These are phyloP conservation scores for Myotis myotis DNA, from an alignment of 2,797 vertebrate genomes.

Conservation along the genomic window DNA sequence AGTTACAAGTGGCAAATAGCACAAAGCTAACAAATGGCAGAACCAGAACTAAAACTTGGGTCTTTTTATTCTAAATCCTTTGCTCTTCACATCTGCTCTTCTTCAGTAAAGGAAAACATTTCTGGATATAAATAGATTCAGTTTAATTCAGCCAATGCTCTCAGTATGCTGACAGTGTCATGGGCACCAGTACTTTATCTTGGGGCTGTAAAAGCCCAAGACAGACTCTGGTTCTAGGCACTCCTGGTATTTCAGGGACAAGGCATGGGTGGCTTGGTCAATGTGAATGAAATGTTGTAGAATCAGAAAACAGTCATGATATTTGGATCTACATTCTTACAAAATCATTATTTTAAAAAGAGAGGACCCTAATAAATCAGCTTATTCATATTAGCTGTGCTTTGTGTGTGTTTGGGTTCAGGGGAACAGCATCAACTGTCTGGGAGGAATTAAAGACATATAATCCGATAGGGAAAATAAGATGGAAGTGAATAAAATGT, in stretches of 20 bases:
- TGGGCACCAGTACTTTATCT: not conserved
- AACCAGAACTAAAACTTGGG: not conserved
- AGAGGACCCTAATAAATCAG: not conserved
- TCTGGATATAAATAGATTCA: not conserved
- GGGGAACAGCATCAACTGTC: not conserved
- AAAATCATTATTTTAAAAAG: not conserved
- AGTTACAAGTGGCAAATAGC: not conserved
- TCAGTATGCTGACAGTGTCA: not conserved
- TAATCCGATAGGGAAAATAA: not conserved
- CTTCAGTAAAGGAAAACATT: not conserved
- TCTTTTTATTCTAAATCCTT: not conserved
- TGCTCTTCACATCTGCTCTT: not conserved
- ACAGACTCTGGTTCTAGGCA: not conserved
- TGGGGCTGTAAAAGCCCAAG: not conserved
- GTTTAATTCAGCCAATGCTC: not conserved
- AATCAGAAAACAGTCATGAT: not conserved
- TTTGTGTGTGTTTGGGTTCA: not conserved
- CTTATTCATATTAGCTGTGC: not conserved
- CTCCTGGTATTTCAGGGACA: not conserved
- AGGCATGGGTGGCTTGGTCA: not conserved
- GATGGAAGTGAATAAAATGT: slow-evolving; percentile 21
- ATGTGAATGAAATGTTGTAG: not conserved
- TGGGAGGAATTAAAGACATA: not conserved
- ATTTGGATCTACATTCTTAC: not conserved
- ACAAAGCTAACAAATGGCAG: not conserved